phyloP scores from a whole-genome alignment of 2,113 vertebrate genomes.

The Carassius auratus region DNA sequence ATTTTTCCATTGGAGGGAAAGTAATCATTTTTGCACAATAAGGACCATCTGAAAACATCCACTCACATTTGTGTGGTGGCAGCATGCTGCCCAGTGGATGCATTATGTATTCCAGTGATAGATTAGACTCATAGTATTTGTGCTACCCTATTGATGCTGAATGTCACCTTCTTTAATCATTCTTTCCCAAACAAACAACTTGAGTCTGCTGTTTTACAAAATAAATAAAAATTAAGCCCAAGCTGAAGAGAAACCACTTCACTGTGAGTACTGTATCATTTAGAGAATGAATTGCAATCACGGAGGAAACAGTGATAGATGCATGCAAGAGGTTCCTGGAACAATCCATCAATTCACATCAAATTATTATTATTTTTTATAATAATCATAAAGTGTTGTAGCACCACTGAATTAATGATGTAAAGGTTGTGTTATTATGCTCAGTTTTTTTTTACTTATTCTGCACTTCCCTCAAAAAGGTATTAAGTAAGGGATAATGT shows the following conservation, averaged over 20 bases:
- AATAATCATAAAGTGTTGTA: background rate
- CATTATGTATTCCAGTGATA: conserved; percentile 56
- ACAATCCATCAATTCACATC: background rate
- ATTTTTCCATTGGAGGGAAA: conserved; percentile 45
- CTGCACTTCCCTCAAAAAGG: background rate
- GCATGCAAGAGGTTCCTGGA: background rate
- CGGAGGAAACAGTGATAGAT: background rate
- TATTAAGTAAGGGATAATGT: too few species aligned
- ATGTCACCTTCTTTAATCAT: conserved; percentile 59
- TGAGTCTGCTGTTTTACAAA: conserved; percentile 5
- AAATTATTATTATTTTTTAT: background rate
- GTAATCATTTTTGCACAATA: conserved; percentile 59
- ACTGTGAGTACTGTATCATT: conserved; percentile 1
- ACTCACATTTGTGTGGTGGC: conserved; percentile 50
- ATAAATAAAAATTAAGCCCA: background rate
- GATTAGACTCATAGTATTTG: conserved; percentile 54
- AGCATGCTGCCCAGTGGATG: conserved; percentile 43
- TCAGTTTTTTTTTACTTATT: background rate
- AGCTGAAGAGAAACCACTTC: conserved; percentile 14
- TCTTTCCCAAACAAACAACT: conserved; percentile 37
- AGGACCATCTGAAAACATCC: conserved; percentile 51
- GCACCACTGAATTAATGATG: background rate
- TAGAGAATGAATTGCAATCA: conserved; percentile 25
- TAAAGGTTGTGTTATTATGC: background rate
- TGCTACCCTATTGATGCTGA: conserved; percentile 52